Evolutionary conservation across 92 coral and sea anemone genomes (phyloP).

Genomic region (Hydrozoanthus gracilis): DNA sequence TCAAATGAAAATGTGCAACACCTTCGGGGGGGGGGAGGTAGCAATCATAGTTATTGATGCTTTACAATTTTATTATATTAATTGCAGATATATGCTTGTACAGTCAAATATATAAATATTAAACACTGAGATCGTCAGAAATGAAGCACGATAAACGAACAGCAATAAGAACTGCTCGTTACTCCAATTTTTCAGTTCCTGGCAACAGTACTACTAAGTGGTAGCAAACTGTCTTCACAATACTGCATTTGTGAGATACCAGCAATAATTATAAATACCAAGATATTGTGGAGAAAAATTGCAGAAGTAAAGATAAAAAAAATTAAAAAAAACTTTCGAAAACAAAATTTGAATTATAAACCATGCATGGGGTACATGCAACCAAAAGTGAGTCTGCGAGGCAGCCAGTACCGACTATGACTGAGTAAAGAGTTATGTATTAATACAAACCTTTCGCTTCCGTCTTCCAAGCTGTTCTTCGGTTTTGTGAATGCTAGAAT

Average conservation of each 20-base stretch:
- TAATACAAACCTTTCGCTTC: slow-evolving; percentile 59
- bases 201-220: background rate
- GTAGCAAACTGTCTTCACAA: slow-evolving; percentile 1
- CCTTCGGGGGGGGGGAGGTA: background rate
- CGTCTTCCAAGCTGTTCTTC: slow-evolving; percentile 53
- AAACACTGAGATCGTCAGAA: background rate
- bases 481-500: slow-evolving; percentile 40
- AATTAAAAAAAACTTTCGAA: background rate
- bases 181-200: slow-evolving; percentile 8
- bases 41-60: background rate
- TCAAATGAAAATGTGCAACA: background rate
- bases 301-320: slow-evolving; percentile 2
- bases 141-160: background rate
- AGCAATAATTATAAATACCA: background rate
- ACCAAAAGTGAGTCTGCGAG: slow-evolving; percentile 20
- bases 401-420: background rate
- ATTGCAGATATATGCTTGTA: background rate
- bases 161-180: slow-evolving; percentile 2
- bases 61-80: too few relatives aligned
- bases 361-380: slow-evolving; percentile 12
- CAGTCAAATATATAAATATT: background rate
- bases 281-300: slow-evolving; percentile 2
- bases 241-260: slow-evolving; percentile 1
- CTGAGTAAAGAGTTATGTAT: slow-evolving; percentile 12
- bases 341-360: background rate